phyloP scores from a whole-genome alignment of 1,140 invertebrate genomes.

The Saxidomus purpurata region DNA sequence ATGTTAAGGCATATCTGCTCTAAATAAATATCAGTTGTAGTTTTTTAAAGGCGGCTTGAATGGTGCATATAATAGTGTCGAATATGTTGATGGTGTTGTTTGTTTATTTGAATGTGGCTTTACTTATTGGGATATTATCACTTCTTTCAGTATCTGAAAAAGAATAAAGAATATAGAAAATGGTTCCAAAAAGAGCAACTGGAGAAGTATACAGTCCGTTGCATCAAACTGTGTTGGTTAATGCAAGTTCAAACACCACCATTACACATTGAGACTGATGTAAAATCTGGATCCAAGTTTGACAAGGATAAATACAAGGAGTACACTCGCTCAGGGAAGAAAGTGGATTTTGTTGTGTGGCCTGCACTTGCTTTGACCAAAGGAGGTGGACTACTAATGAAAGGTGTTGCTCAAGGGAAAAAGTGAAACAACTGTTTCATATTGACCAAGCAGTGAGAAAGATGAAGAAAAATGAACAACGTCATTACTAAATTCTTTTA shows the following conservation, averaged over 20 bases:
- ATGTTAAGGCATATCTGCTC: no score
- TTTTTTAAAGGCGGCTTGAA: no score
- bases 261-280: neutral
- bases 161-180: no score
- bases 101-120: no score
- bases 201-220: neutral
- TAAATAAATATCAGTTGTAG: no score
- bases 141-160: no score
- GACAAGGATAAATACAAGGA: neutral
- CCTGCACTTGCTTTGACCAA: neutral
- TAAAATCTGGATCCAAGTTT: neutral
- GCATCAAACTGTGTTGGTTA: slow-evolving; percentile 11
- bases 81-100: no score
- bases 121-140: no score
- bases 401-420: slow-evolving; percentile 35
- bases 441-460: no score
- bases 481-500: no score
- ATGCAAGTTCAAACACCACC: slow-evolving; percentile 4
- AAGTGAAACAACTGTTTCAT: neutral
- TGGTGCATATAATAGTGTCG: no score
- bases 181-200: neutral
- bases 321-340: slow-evolving; percentile 9
- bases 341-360: slow-evolving; percentile 29
- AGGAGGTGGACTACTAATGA: neutral
- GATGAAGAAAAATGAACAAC: no score